Base-by-base conservation (phyloP, 2,888 invertebrate genomes). In the Mesorhabditis sp. region DNA sequence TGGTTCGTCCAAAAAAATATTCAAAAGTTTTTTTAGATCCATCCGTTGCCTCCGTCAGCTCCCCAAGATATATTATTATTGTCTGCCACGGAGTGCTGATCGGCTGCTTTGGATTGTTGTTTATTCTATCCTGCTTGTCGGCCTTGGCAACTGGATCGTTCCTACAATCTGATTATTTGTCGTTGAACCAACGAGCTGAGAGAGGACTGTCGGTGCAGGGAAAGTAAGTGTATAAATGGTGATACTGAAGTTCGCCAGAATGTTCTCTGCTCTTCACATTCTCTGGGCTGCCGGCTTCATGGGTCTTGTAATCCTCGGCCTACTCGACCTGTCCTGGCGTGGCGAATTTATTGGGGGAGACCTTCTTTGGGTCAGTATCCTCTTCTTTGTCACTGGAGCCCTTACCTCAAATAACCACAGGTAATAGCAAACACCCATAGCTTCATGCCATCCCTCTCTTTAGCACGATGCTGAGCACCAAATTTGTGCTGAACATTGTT, bases 341-440 rank as follows among this genome's bases (percentile, higher is more conserved):
- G 84, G 83, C 62, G 83, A 82, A 64, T 85, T 79, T 69, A 66
- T 82, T 6, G 80, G 84, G 41, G 81, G 81, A 10, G 84, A 85
- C 66, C 72, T 85, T 28, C 74, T 85, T 0, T 85, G 85, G 85
- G 72, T 80, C 43, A 79, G 81, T 0, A 72, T 80, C 50, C 76
- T 85, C 4, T 82, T 83, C 67, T 76, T 80, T 61, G 78, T 79
- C 5, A 79, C 82, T 10, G 82, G 79, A 66, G 62, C 85, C 5
- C 72, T 85, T 45, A 74, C 76, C 43, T 79, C 80, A 3, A 70
- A 72, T 44, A 81, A 85, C 71, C 76, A 77, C 65, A 74, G 75
- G 82, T 82, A 58, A 58, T 10, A 58, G 10, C 58, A 58, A 58
- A 10, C 15, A 58, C 15, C 10, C 10, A 58, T 13, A n/a, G n/a